Conservation (phyloP, 1,140 invertebrate species). For the Dendroctonus ponderosae region DNA sequence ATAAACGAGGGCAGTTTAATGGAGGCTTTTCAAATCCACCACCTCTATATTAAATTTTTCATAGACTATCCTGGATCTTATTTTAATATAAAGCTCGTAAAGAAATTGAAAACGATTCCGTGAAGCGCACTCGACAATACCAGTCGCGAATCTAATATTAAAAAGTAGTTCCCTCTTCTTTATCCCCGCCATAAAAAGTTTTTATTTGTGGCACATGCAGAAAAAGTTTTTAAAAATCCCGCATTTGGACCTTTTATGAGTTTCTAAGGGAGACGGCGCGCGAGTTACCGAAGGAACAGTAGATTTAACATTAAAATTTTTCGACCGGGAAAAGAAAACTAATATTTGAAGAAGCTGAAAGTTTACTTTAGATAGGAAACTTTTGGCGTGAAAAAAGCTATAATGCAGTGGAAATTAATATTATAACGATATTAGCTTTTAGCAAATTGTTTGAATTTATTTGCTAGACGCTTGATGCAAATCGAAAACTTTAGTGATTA, state of each 20-base stretch:
- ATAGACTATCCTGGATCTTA: slow-evolving; percentile 27
- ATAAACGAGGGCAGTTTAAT: neutral
- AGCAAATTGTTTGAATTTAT: no score
- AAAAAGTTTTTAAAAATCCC: slow-evolving; percentile 14
- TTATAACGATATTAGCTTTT: no score
- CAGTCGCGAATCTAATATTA: slow-evolving; percentile 23
- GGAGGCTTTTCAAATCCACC: slow-evolving; percentile 8
- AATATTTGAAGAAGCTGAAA: slow-evolving; percentile 23
- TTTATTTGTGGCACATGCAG: slow-evolving; percentile 33
- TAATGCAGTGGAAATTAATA: no score
- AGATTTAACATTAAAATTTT: slow-evolving; percentile 31
- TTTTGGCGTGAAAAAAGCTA: slow-evolving; percentile 1
- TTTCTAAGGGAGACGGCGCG: slow-evolving; percentile 9
- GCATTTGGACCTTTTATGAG: slow-evolving; percentile 23
- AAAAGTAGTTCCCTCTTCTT: slow-evolving; percentile 18
- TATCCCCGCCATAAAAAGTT: slow-evolving; percentile 24
- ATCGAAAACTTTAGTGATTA: no score
- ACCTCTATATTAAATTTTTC: slow-evolving; percentile 31
- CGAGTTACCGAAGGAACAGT: slow-evolving; percentile 15
- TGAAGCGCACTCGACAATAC: slow-evolving; percentile 23
- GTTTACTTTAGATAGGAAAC: slow-evolving; percentile 19
- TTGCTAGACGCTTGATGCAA: no score
- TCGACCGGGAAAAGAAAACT: slow-evolving; percentile 28
- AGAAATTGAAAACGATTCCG: slow-evolving; percentile 30
- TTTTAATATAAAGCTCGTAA: slow-evolving; percentile 22